Evolutionary conservation across 2,888 invertebrate species (phyloP), one percentile per base, ranked within the genome.

Genomic region (Drosophila conformis): DNA sequence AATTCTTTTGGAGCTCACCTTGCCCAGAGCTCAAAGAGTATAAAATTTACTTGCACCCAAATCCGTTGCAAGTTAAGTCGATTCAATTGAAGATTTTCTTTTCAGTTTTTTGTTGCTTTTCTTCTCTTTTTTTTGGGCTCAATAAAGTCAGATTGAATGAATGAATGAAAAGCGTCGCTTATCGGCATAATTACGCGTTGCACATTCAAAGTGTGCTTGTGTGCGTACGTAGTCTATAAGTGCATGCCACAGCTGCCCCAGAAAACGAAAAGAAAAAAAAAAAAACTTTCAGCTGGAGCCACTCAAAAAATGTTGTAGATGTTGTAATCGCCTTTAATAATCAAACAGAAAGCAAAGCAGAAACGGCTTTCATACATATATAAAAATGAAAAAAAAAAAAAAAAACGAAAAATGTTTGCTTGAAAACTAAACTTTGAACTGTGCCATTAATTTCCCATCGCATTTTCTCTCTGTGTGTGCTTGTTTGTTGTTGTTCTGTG

Each of bases 381-480:
- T 2, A 27, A 51, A 71, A 67, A 49, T n/a, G n/a, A 40, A 51
- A n/a, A 51, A n/a, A 4, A 33, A 25, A 27, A 13, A 0, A 27
- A 18, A 65, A 18, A 33, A 27, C 8, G n/a, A 53, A 33, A 72
- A 76, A 87, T 88, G 76, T 85, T 78, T 82, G 77, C 62, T 38
- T 68, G 61, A 27, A 80, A 87, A 90, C 88, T 91, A 73, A 91
- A 77, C 91, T 88, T 83, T 90, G 89, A 89, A 86, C 90, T 89
- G 76, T 77, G 81, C 83, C 84, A 80, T 89, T 90, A 88, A 89
- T 89, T 90, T 57, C 51, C 57, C 53, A 61, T 49, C 36, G 49
- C 54, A 48, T 36, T 54, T 48, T 54, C 27, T 25, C 10, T 52
- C 21, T 65, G 25, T 66, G 64, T 51, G 48, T 57, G 57, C 38